Conservation (phyloP, 92 coral and sea anemone genomes). For the Epizoanthus scotinus region DNA sequence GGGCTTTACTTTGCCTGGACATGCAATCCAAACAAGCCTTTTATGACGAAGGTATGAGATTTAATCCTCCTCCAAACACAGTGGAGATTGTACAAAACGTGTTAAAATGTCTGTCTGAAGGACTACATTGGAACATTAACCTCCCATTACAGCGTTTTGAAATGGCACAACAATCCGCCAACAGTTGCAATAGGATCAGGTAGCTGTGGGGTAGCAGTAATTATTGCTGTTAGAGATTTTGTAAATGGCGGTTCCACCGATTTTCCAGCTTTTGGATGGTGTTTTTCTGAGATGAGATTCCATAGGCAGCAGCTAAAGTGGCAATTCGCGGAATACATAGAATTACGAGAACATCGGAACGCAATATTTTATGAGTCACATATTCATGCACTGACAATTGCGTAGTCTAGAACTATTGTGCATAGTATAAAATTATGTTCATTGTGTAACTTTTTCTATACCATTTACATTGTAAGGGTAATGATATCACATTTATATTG, state of each 20-base stretch:
- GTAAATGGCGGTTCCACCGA: background rate
- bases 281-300: slow-evolving; percentile 3
- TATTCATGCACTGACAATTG: no score
- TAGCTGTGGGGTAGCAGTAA: slow-evolving; percentile 50
- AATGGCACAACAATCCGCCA: slow-evolving; percentile 55
- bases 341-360: background rate
- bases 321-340: background rate
- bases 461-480: no score
- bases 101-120: background rate
- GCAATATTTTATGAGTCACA: no score
- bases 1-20: slow-evolving; percentile 51
- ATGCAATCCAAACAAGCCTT: background rate
- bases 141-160: slow-evolving; percentile 49
- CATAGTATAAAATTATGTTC: no score
- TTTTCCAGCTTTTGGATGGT: slow-evolving; percentile 4
- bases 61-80: slow-evolving; percentile 17
- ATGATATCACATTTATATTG: no score
- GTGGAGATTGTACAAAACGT: background rate
- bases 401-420: no score
- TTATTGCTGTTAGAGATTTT: slow-evolving; percentile 26
- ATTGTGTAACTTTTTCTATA: no score
- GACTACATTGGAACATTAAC: slow-evolving; percentile 5
- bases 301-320: slow-evolving; percentile 29
- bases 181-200: slow-evolving; percentile 31
- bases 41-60: slow-evolving; percentile 50